phyloP scores from a whole-genome alignment of 2,888 invertebrate genomes.

The Brenthis hecate region DNA sequence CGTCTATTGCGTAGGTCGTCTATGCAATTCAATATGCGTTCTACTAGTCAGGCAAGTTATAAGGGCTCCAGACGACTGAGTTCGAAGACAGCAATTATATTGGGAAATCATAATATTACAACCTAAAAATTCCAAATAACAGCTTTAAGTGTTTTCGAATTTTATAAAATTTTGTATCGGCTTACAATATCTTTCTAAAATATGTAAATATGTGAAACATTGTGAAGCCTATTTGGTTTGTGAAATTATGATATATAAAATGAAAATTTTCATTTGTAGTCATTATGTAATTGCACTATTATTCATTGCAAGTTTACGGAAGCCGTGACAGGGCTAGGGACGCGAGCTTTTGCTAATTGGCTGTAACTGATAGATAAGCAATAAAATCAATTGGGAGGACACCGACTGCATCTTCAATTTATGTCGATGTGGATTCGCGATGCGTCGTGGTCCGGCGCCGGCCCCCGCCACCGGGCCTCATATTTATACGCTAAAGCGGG shows the following conservation, averaged over 20 bases:
- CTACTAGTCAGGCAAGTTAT: conserved; percentile 45
- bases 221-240: too few relatives aligned
- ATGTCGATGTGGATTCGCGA: conserved; percentile 78
- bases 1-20: conserved; percentile 45
- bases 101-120: conserved; percentile 36
- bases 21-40: conserved; percentile 42
- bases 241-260: background rate
- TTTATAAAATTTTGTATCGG: too few relatives aligned
- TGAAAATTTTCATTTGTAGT: conserved; percentile 4
- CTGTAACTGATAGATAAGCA: conserved; percentile 73
- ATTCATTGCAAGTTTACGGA: conserved; percentile 61
- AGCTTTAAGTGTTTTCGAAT: background rate
- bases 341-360: conserved; percentile 76
- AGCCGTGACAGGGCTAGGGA: conserved; percentile 59
- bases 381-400: conserved; percentile 79
- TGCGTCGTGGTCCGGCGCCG: conserved; percentile 73
- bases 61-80: conserved; percentile 38
- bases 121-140: conserved; percentile 25
- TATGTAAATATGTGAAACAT: too few relatives aligned
- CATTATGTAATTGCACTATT: conserved; percentile 40
- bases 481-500: conserved; percentile 81
- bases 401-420: conserved; percentile 78
- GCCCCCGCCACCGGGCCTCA: conserved; percentile 80
- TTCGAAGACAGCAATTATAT: conserved; percentile 40
- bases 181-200: too few relatives aligned